Evolutionary conservation across 2,888 invertebrate species (phyloP), one percentile per base, ranked within the genome.

Genomic region (Hyppa rectilinea): DNA sequence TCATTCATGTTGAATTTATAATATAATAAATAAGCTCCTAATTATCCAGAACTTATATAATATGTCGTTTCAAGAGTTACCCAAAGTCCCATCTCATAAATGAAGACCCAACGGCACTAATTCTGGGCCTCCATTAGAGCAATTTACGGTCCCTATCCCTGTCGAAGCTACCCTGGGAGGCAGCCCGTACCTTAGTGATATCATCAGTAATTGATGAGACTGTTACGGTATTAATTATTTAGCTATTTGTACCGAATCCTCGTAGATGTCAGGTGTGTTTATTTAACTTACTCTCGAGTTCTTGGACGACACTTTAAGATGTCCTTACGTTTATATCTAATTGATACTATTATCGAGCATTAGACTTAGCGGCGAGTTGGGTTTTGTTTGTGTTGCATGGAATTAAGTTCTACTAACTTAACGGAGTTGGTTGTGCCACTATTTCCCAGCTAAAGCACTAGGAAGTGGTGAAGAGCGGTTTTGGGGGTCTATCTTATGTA

Each of bases 141-240:
- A 82, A 85, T 80, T 85, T 85, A 85, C 60, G 80, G 59, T 60
- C 23, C 52, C 63, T 62, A 40, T 70, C 70, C 68, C 58, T 64
- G 63, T 70, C 71, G 61, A 75, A 72, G 68, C 68, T 47, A 63
- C 65, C 67, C 55, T 50, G 36, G 49, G 47, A 61, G 55, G 64
- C 6, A 45, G 23, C 7, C 10, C 31, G 40, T 23, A 43, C 55
- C 69, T 63, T 45, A 58, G 38, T 50, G 47, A 61, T 76, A 61
- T 69, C 53, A 55, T 58, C 0, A 43, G 52, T 67, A 82, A 78
- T 64, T 70, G 36, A 63, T 53, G 61, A 50, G 40, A 59, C 14
- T 38, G 23, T 52, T 49, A 52, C 5, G 12, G 29, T 29, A 26
- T 76, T 23, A 78, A 82, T 80, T 70, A 78, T 68, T 71, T 56